phyloP scores from a whole-genome alignment of 2,797 vertebrate species.

The Rhinatrema bivittatum region DNA sequence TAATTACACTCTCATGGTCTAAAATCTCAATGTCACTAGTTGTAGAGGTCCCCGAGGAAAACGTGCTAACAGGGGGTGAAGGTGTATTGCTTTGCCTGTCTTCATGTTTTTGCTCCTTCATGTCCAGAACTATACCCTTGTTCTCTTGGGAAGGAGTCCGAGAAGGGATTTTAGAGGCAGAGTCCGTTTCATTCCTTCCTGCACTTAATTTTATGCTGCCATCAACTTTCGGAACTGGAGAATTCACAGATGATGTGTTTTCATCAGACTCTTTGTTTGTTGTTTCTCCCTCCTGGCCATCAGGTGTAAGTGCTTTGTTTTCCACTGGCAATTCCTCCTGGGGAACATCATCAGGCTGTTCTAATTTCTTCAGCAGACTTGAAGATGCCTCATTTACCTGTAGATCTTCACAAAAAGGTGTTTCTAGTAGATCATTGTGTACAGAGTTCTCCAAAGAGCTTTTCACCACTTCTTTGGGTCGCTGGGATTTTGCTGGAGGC shows the following conservation, averaged over 20 bases:
- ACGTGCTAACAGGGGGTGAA: constrained; percentile 89
- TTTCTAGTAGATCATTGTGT: constrained; percentile 27
- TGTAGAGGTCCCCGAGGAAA: constrained; percentile 95
- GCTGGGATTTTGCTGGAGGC: constrained; percentile 79
- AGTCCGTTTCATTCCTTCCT: neutral
- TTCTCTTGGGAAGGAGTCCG: constrained; percentile 45
- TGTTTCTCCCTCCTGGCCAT: constrained; percentile 25
- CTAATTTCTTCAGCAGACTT: constrained; percentile 26
- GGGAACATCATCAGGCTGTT: constrained; percentile 9
- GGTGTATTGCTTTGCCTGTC: constrained; percentile 94
- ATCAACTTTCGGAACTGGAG: constrained; percentile 16
- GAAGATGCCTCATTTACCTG: constrained; percentile 34
- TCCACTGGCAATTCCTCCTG: constrained; percentile 33
- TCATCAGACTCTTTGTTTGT: constrained; percentile 18
- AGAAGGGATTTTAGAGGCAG: constrained; percentile 15
- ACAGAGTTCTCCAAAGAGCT: constrained; percentile 37
- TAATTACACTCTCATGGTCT: constrained; percentile 94
- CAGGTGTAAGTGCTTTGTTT: constrained; percentile 14
- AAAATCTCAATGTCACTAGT: constrained; percentile 97
- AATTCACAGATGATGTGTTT: constrained; percentile 2
- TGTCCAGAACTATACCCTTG: constrained; percentile 68
- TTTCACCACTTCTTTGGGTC: constrained; percentile 64
- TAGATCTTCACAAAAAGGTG: constrained; percentile 18
- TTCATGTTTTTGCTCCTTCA: constrained; percentile 82
- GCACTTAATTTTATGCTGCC: constrained; percentile 13